These are phyloP conservation scores for Notamacropus eugenii DNA, from an alignment of 2,797 vertebrate species.

Conservation along the genomic window DNA sequence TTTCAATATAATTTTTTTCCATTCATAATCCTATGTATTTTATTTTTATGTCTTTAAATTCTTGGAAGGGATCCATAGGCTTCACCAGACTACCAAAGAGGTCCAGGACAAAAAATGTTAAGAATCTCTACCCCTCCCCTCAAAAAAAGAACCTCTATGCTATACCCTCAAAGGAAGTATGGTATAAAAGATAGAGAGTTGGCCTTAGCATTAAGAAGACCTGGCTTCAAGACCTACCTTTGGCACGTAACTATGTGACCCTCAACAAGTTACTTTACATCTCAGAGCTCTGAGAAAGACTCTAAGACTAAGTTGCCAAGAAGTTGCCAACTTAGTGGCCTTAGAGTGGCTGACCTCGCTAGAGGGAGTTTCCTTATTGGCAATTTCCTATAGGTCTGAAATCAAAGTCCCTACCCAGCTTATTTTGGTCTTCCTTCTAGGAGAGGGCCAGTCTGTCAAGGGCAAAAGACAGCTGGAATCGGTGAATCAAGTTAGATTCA, in stretches of 20 bases:
- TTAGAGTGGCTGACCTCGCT: background rate
- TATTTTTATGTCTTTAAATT: background rate
- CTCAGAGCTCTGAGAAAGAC: background rate
- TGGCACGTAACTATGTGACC: background rate
- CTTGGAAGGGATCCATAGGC: background rate
- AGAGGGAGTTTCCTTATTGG: background rate
- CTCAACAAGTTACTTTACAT: background rate
- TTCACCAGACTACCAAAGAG: background rate
- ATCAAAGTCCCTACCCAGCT: background rate
- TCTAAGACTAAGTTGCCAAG: background rate
- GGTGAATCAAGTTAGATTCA: background rate
- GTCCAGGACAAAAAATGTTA: background rate
- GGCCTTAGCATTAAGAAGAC: conserved; percentile 2
- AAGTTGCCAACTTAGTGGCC: background rate
- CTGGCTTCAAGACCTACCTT: background rate
- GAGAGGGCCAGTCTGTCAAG: background rate
- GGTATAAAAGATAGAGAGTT: background rate
- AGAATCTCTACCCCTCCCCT: background rate
- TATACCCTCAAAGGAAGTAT: background rate
- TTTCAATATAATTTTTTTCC: background rate
- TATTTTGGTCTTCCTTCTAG: background rate
- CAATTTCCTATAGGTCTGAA: background rate
- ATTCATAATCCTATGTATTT: background rate
- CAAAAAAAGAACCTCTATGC: background rate
- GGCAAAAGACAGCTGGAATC: background rate